These are phyloP conservation scores for Drosophila vallismaia DNA, from an alignment of 2,888 invertebrate species.

Conservation along the genomic window DNA sequence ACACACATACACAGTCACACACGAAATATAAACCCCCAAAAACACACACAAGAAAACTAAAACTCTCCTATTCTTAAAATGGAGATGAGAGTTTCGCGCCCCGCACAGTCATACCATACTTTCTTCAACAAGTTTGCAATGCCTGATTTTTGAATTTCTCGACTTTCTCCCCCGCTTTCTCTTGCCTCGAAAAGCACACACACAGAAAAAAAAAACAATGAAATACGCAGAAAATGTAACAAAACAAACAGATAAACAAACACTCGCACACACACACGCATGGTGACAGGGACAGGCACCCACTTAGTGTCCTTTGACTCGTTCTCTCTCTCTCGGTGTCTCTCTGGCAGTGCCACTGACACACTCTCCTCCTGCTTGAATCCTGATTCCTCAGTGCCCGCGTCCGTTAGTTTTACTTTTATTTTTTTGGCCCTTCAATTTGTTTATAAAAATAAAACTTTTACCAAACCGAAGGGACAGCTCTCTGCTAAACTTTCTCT, in stretches of 20 bases:
- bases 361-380: conserved; percentile 2
- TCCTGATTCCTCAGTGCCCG: conserved; percentile 30
- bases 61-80: conserved; percentile 34
- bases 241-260: conserved; percentile 71
- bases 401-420: conserved; percentile 33
- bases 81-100: conserved; percentile 49
- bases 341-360: conserved; percentile 2
- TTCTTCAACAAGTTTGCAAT: conserved; percentile 74
- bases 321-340: background rate
- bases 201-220: conserved; percentile 6
- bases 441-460: conserved; percentile 66
- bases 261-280: conserved; percentile 16
- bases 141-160: conserved; percentile 74
- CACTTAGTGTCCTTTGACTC: conserved; percentile 43
- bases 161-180: conserved; percentile 55
- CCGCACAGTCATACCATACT: conserved; percentile 19
- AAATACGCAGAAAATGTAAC: conserved; percentile 52
- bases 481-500: conserved; percentile 29
- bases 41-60: conserved; percentile 11
- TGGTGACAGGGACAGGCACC: conserved; percentile 39
- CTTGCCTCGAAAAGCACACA: conserved; percentile 8
- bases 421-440: conserved; percentile 42
- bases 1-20: background rate
- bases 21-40: conserved; percentile 2
- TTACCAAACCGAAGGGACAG: conserved; percentile 40